These are phyloP conservation scores for Lepilemur septentrionalis DNA, from an alignment of 2,797 vertebrate species.

Conservation along the genomic window DNA sequence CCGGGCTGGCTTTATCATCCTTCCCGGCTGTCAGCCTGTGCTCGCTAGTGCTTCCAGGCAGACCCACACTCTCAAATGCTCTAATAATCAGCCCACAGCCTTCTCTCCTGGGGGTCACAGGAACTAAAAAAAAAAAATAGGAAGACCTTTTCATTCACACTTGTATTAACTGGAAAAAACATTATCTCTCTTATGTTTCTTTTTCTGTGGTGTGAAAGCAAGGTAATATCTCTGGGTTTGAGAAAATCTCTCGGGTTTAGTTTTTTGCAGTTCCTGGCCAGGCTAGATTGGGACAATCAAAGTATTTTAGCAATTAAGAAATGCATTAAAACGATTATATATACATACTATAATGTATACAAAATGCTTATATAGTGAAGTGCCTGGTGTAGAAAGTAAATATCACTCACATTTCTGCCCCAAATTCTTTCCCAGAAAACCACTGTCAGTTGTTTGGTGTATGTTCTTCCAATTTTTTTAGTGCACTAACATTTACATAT, in stretches of 20 bases:
- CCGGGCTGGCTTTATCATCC: not conserved
- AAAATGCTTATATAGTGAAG: not conserved
- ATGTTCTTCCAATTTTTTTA: not conserved
- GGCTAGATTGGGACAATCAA: constrained; percentile 24
- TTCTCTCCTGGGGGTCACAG: constrained; percentile 22
- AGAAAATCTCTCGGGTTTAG: constrained; percentile 39
- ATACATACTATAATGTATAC: not conserved
- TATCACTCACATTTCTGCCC: not conserved
- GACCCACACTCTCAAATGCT: constrained; percentile 19
- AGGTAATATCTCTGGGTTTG: not conserved
- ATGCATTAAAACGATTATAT: not conserved
- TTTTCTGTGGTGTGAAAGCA: not conserved
- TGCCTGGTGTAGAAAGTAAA: not conserved
- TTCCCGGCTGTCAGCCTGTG: not conserved
- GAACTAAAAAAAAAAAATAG: not conserved
- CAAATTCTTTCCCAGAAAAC: not conserved
- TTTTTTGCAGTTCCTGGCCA: constrained; percentile 28
- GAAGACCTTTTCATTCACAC: constrained; percentile 35
- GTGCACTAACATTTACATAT: not conserved
- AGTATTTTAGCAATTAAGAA: not conserved
- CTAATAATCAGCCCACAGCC: constrained; percentile 56
- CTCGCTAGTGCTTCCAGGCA: constrained; percentile 52
- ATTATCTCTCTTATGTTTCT: not conserved
- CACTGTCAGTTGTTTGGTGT: not conserved
- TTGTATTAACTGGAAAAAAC: constrained; percentile 44